Evolutionary conservation across 2,888 invertebrate species (phyloP).

Genomic region (Amblyjoppa proteus): DNA sequence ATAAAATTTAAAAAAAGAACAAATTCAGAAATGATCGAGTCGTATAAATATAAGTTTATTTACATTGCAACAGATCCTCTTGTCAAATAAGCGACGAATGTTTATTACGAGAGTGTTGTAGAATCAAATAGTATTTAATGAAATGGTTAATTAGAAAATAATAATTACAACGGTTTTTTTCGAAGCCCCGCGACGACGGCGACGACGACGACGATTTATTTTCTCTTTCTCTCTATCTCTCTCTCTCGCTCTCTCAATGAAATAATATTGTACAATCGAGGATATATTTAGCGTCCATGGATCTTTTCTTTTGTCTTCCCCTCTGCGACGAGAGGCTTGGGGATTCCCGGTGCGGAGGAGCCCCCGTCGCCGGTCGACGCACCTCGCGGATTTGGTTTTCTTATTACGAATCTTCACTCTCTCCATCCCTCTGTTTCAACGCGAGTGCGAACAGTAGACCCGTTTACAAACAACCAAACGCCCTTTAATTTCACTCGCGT

Average conservation of each 20-base stretch:
- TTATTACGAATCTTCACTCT: conserved; percentile 43
- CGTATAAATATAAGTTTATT: conserved; percentile 85
- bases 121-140: conserved; percentile 57
- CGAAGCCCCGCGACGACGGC: conserved; percentile 55
- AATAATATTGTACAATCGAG: conserved; percentile 71
- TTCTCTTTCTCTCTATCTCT: conserved; percentile 38
- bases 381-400: conserved; percentile 62
- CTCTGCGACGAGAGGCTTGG: conserved; percentile 57
- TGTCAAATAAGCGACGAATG: conserved; percentile 80
- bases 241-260: conserved; percentile 55
- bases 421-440: conserved; percentile 42
- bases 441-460: conserved; percentile 33
- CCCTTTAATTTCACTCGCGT: conserved; percentile 42
- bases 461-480: conserved; percentile 52
- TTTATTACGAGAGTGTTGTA: conserved; percentile 78
- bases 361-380: conserved; percentile 42
- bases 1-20: conserved; percentile 1
- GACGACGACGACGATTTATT: neutral
- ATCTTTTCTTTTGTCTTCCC: conserved; percentile 37
- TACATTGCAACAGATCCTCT: conserved; percentile 84
- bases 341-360: conserved; percentile 59
- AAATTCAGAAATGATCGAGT: conserved; percentile 67
- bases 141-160: conserved; percentile 74
- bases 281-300: conserved; percentile 62
- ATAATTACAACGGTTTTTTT: conserved; percentile 81